Evolutionary conservation across 1,140 invertebrate genomes (phyloP).

Genomic region (Sitobion miscanthi): DNA sequence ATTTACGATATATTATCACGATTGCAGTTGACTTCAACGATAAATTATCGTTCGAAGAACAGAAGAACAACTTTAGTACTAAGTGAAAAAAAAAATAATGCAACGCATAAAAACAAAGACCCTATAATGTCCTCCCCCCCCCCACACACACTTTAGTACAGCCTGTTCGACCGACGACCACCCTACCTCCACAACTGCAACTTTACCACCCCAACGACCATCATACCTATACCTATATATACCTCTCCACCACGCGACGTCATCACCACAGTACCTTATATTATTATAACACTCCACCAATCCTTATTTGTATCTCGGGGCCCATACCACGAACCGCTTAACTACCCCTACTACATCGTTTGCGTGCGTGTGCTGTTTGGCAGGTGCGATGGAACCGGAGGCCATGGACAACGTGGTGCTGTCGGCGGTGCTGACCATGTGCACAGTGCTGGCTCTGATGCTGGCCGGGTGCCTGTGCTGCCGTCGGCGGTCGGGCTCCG

Average conservation of each 20-base stretch:
- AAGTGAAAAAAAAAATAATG: neutral
- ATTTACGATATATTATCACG: neutral
- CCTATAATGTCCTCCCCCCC: neutral
- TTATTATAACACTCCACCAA: too few relatives aligned
- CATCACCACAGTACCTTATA: neutral
- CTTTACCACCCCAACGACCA: too few relatives aligned
- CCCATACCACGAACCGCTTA: neutral
- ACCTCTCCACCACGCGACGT: too few relatives aligned
- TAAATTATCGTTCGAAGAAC: neutral
- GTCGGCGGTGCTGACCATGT: constrained; percentile 61
- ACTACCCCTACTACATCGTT: neutral
- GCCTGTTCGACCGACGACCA: too few relatives aligned
- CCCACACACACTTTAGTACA: neutral
- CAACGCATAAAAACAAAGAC: neutral
- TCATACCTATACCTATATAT: too few relatives aligned
- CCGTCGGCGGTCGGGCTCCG: constrained; percentile 61
- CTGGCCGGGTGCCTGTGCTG: constrained; percentile 63
- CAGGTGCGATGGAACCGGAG: constrained; percentile 55
- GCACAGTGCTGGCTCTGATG: constrained; percentile 61
- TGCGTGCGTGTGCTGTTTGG: neutral
- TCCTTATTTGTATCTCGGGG: too few relatives aligned
- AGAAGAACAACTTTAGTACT: neutral
- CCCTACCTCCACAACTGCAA: neutral
- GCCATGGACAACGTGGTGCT: constrained; percentile 59
- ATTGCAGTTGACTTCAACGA: neutral